phyloP scores from a whole-genome alignment of 2,113 vertebrate genomes.

The Platycercus adscitus region DNA sequence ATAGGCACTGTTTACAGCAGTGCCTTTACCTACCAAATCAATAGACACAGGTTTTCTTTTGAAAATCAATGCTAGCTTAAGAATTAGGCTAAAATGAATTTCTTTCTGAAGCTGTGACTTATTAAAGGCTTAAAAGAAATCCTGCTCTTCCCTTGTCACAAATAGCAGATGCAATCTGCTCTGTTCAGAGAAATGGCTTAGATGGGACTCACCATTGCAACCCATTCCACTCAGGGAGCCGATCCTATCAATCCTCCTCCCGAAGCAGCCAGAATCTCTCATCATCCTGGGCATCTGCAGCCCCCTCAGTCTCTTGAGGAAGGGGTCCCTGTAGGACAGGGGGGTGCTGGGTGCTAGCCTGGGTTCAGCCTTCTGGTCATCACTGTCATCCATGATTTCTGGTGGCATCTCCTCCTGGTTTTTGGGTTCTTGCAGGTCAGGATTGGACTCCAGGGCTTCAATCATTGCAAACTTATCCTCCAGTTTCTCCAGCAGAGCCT shows the following conservation, averaged over 20 bases:
- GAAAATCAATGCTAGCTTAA: background rate
- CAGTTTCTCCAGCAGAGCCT: conserved; percentile 80
- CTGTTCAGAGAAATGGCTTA: rapidly evolving
- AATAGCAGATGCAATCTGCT: rapidly evolving
- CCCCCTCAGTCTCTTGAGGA: conserved; percentile 73
- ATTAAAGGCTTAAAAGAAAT: background rate
- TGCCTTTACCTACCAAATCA: background rate
- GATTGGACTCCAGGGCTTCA: conserved; percentile 12
- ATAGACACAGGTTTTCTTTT: background rate
- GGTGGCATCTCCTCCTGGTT: background rate
- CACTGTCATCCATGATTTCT: background rate
- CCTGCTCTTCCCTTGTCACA: background rate
- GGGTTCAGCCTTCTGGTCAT: conserved; percentile 18
- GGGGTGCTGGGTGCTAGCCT: background rate
- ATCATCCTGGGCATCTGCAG: conserved; percentile 51
- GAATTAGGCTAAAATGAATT: background rate
- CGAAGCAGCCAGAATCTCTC: conserved; percentile 84
- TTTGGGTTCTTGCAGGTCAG: background rate
- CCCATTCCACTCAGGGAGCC: conserved; percentile 86
- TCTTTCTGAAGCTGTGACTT: background rate
- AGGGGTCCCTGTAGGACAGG: conserved; percentile 62
- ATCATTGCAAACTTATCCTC: conserved; percentile 68
- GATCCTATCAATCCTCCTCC: conserved; percentile 86
- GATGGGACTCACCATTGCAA: conserved; percentile 75
- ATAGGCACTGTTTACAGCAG: rapidly evolving